phyloP scores from a whole-genome alignment of 2,888 invertebrate genomes.

The Thysanoteuthis rhombus region DNA sequence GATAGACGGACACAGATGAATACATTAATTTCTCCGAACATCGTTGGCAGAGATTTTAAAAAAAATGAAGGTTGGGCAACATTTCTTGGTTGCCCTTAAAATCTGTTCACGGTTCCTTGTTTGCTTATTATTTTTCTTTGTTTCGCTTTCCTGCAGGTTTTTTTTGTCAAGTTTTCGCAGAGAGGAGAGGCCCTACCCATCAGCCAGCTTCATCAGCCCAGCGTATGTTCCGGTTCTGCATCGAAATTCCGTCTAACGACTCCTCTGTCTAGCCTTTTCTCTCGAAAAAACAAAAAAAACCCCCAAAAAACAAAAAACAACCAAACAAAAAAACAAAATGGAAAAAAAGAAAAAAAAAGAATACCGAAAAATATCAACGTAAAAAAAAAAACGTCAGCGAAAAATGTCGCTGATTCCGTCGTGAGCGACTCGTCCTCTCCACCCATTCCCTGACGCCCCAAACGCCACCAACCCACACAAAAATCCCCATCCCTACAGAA shows the following conservation, averaged over 20 bases:
- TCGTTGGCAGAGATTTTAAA: no score
- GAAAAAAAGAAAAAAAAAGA: no score
- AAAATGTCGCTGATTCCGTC: constrained; percentile 12
- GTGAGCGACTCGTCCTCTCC: not conserved
- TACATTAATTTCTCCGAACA: no score
- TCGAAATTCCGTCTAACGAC: not conserved
- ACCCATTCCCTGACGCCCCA: not conserved
- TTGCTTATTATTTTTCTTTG: not conserved
- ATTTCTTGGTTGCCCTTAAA: not conserved
- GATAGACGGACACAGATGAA: no score
- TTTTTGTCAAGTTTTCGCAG: not conserved
- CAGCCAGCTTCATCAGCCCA: not conserved
- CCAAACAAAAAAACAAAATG: no score
- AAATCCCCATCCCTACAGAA: no score
- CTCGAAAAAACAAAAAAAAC: not conserved
- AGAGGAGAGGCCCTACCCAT: not conserved
- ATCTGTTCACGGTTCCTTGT: not conserved
- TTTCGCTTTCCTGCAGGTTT: not conserved
- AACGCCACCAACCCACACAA: no score
- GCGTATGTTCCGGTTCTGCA: not conserved
- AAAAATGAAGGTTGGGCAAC: not conserved
- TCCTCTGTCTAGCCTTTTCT: not conserved
- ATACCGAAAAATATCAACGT: not conserved
- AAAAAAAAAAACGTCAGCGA: not conserved
- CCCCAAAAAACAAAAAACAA: no score